Evolutionary conservation across 1,140 invertebrate genomes (phyloP).

Genomic region (Euwallacea fornicatus): DNA sequence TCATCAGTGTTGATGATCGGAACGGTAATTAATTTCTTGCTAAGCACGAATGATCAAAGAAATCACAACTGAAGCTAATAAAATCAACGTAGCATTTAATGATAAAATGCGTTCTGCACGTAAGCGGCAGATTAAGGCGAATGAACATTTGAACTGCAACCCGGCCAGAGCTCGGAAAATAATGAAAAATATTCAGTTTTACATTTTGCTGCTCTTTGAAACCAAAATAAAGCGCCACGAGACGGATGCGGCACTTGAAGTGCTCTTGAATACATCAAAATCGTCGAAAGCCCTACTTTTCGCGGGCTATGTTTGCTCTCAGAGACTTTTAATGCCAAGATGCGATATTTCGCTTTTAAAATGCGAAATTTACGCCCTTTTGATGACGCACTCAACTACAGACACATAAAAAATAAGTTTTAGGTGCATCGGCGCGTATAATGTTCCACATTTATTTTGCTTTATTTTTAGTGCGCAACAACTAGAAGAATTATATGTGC

Average conservation of each 20-base stretch:
- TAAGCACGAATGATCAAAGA: neutral
- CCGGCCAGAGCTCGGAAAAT: slow-evolving; percentile 23
- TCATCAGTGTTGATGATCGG: slow-evolving; percentile 2
- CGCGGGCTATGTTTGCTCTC: slow-evolving; percentile 36
- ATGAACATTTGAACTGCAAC: slow-evolving; percentile 16
- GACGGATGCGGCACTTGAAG: slow-evolving; percentile 38
- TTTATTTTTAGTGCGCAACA: too few species aligned
- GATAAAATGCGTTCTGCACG: slow-evolving; percentile 13
- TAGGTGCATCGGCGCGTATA: slow-evolving; percentile 22
- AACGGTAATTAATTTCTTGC: neutral
- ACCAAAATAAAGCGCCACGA: slow-evolving; percentile 37
- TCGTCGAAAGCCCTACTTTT: slow-evolving; percentile 38
- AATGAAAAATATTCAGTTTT: slow-evolving; percentile 39
- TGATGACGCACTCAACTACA: slow-evolving; percentile 37
- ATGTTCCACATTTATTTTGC: neutral
- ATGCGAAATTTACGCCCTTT: slow-evolving; percentile 37
- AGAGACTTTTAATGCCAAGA: slow-evolving; percentile 38
- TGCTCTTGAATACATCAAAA: slow-evolving; percentile 39
- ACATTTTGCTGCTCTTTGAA: slow-evolving; percentile 38
- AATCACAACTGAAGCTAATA: neutral
- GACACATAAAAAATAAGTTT: slow-evolving; percentile 30
- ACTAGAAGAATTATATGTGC: too few species aligned
- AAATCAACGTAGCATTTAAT: slow-evolving; percentile 4
- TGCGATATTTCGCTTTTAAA: slow-evolving; percentile 37
- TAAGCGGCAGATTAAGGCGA: slow-evolving; percentile 15